These are phyloP conservation scores for Cynopterus brachyotis DNA, from an alignment of 2,113 vertebrate species.

Conservation along the genomic window DNA sequence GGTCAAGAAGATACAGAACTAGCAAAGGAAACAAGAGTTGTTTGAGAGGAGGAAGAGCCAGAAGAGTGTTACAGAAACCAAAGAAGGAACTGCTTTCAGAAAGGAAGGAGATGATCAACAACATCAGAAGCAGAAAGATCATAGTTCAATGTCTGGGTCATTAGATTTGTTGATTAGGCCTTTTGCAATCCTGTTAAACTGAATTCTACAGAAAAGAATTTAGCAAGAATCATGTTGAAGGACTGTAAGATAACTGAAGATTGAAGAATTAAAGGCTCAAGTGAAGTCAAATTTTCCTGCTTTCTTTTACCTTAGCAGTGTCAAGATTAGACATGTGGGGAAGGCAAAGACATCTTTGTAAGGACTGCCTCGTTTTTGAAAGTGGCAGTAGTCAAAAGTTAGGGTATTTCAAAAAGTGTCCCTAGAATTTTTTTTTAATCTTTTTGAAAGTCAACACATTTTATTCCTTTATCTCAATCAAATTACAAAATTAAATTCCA, in stretches of 20 bases:
- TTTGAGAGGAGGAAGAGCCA: background rate
- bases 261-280: background rate
- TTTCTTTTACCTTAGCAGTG: background rate
- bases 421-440: background rate
- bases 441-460: slow-evolving; percentile 3
- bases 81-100: background rate
- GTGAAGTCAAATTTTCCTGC: background rate
- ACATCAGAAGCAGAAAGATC: background rate
- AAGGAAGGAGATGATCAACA: background rate
- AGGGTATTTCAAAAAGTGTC: background rate
- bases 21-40: background rate
- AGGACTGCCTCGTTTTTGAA: background rate
- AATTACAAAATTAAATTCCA: background rate
- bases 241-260: background rate
- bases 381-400: background rate
- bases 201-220: background rate
- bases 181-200: background rate
- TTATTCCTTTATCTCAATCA: slow-evolving; percentile 10
- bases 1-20: background rate
- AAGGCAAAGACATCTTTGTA: background rate
- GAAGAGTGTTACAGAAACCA: background rate
- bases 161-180: background rate
- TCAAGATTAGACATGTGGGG: background rate
- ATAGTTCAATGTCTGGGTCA: background rate
- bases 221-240: background rate